Conservation (phyloP, 2,888 invertebrate species). For the Microctonus aethiopoides region DNA sequence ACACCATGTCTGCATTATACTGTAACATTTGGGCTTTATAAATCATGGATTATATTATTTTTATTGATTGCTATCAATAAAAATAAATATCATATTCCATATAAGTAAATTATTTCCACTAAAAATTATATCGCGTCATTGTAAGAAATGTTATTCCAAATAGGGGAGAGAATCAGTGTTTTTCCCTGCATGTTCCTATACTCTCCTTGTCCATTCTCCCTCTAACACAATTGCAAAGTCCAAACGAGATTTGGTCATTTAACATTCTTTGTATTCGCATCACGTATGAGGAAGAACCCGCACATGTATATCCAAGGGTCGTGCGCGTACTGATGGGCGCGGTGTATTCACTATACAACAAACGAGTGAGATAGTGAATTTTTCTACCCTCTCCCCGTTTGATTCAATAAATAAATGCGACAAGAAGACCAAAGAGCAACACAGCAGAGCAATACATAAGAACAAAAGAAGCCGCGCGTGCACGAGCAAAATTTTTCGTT, state of each 20-base stretch:
- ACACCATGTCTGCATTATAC: too few relatives aligned
- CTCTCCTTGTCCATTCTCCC: neutral
- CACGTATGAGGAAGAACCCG: constrained; percentile 29
- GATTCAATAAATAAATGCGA: constrained; percentile 25
- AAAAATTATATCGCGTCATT: constrained; percentile 5
- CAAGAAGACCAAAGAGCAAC: neutral
- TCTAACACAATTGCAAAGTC: neutral
- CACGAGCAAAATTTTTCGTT: constrained; percentile 2
- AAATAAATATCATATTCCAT: neutral
- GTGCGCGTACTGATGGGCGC: neutral
- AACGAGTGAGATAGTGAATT: neutral
- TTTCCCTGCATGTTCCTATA: constrained; percentile 1
- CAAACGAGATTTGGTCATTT: constrained; percentile 19
- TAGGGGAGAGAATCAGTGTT: neutral
- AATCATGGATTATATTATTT: constrained; percentile 3
- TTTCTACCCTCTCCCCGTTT: neutral
- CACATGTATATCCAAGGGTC: constrained; percentile 21
- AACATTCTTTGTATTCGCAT: constrained; percentile 23
- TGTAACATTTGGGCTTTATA: too few relatives aligned
- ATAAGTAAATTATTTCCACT: neutral
- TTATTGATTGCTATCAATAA: constrained; percentile 5
- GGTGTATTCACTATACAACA: neutral
- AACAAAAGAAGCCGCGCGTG: constrained; percentile 5
- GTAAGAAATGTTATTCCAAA: neutral
- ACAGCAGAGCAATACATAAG: neutral